Evolutionary conservation across 53 echinoderm and acorn worm species (phyloP), one percentile per base, ranked within the genome.

Genomic region (Stichopus horrens): DNA sequence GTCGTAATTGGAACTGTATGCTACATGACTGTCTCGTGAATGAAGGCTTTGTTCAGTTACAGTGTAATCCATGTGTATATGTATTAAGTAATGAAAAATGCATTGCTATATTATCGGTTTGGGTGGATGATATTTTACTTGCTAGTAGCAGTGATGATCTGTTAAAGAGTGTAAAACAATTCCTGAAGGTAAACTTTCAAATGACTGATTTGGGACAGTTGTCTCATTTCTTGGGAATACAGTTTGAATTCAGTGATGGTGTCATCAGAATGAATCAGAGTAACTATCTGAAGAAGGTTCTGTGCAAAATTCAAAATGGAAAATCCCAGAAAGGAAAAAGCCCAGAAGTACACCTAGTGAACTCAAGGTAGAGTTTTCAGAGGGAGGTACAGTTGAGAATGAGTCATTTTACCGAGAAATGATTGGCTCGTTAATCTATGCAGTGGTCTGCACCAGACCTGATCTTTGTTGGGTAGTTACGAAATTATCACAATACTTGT

Each of bases 21-120:
- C 7, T 91, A 37, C 91, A 91, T 60, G 71, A 66, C 5, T 71
- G 79, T 75, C 71, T 91, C 20, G 63, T 54, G 8, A 52, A 51
- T 74, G 18, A 91, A 71, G 88, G 91, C 7, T 91, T 91, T 74
- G 23, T 54, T 68, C 83, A 83, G 56, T 80, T 55, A 21, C 54
- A 23, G 21, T 88, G 53, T 80, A 88, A 92, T 54, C 83, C 83
- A 23, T 92, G 88, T 89, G 92, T 92, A 54, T 89, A 89, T 89
- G 59, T 57, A n/a, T 75, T 55, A 54, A 11, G 21, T 53, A 23
- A 13, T 10, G 65, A 83, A 52, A 77, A 65, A 52, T 10, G 68
- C 54, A 67, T 75, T 21, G 23, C 86, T 20, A 65, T 91, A 81
- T 9, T 81, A 57, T 56, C 56, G 5, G 81, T 54, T 55, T 81